A percentile compares a stretch with the other conserved stretches of the same genome.
Conservation (phyloP, 2,113 vertebrate species). For the Plectropomus leopardus region DNA sequence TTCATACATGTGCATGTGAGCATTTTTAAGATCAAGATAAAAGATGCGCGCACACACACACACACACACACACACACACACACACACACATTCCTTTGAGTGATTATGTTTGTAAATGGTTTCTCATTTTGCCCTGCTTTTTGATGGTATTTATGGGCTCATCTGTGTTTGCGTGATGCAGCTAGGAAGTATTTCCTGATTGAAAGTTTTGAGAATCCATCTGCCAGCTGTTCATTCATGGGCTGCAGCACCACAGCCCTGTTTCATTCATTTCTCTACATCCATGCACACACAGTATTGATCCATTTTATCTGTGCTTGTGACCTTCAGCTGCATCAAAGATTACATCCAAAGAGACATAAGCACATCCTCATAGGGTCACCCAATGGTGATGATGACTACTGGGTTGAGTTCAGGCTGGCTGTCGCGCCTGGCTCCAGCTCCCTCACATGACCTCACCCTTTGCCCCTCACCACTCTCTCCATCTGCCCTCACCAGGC, state of each 20-base stretch:
- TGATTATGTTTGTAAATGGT: background rate
- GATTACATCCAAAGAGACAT: slow-evolving; percentile 30
- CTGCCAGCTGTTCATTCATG: slow-evolving; percentile 31
- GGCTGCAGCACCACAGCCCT: background rate
- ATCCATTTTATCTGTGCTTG: background rate
- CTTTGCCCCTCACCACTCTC: slow-evolving; percentile 53
- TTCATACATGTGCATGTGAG: background rate
- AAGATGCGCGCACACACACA: background rate
- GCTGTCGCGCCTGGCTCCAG: slow-evolving; percentile 74
- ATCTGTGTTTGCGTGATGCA: slow-evolving; percentile 13
- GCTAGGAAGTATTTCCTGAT: slow-evolving; percentile 13
- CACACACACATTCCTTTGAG: background rate
- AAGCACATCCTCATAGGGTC: slow-evolving; percentile 23
- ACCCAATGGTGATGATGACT: slow-evolving; percentile 30
- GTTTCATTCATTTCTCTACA: slow-evolving; percentile 19
- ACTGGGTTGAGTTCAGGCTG: slow-evolving; percentile 56
- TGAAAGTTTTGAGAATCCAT: slow-evolving; percentile 24
- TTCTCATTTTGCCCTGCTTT: background rate
- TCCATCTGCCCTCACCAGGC: slow-evolving; percentile 63
- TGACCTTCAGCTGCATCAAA: slow-evolving; percentile 4
- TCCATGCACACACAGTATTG: background rate
- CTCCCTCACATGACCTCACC: slow-evolving; percentile 82
- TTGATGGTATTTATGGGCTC: background rate
- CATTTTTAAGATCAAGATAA: background rate
- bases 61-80: background rate